Evolutionary conservation across 92 coral and sea anemone genomes (phyloP), one percentile per base, ranked within the genome.

Genomic region (Zoanthus gigantus): DNA sequence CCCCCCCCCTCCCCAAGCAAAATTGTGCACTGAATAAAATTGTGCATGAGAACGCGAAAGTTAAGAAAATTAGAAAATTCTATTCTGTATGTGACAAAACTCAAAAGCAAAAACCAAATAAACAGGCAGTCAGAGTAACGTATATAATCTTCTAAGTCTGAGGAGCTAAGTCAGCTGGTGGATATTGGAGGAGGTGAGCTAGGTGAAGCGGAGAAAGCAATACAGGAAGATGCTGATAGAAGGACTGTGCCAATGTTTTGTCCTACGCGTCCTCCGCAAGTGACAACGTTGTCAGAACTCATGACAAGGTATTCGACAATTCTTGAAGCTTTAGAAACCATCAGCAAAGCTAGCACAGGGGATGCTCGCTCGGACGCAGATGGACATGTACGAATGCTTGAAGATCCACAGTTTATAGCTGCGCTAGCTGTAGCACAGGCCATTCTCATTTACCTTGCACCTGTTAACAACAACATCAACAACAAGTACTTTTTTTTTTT

Each of bases 231-330:
- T 54, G 72, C 72, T 58, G 74, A 65, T 79, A 88, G 79, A 82
- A 11, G 57, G 83, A 80, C 90, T 86, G 72, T 91, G 68, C 88
- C 85, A 79, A 87, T 53, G 83, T 72, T 87, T 84, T 90, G 92
- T 86, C 81, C 87, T n/a, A 83, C 91, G 34, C 72, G 91, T 80
- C 63, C 88, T 74, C 77, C 83, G 37, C 87, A 87, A 79, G 89
- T 83, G 81, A 73, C 77, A 82, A 87, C 91, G 63, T 61, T 87
- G 78, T 91, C 91, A 73, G 91, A 82, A 79, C 88, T 91, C 71
- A 87, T 86, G 74, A 71, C 87, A 69, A 86, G 71, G 83, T 86
- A 90, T 86, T 82, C 60, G 73, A 77, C 83, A 56, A 87, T 90
- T 37, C 73, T 76, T 76, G 69, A 76, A 88, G 87, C 87, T 80